Conservation (phyloP, 2,888 invertebrate species). For the Rhamnusium bicolor region DNA sequence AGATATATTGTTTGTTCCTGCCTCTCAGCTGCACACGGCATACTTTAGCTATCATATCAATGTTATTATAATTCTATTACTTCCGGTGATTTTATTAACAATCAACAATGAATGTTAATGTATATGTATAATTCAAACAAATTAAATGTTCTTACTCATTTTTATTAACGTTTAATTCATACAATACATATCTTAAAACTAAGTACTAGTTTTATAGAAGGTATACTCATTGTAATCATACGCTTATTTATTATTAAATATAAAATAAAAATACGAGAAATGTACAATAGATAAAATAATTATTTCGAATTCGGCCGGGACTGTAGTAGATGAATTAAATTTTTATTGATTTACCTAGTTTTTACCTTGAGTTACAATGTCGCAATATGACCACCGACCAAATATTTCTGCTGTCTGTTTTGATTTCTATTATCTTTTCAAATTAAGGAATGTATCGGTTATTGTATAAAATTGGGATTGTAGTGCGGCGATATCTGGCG, state of each 20-base stretch:
- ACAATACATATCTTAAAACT: not conserved
- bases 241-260: too few species aligned
- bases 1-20: conserved; percentile 25
- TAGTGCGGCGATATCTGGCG: not conserved
- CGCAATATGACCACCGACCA: not conserved
- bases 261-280: too few species aligned
- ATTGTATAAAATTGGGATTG: not conserved
- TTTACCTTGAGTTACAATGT: not conserved
- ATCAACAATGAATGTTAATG: not conserved
- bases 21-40: conserved; percentile 14
- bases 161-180: not conserved
- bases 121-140: conserved; percentile 6
- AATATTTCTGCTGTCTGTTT: not conserved
- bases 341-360: not conserved
- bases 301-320: too few species aligned
- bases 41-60: conserved; percentile 24
- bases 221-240: too few species aligned
- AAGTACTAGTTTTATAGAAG: too few species aligned
- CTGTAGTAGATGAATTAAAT: too few species aligned
- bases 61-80: conserved; percentile 22
- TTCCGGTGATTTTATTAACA: conserved; percentile 30
- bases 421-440: not conserved
- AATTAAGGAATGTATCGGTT: not conserved
- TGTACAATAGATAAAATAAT: too few species aligned
- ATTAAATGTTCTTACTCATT: not conserved